Evolutionary conservation across 2,113 vertebrate genomes (phyloP).

Genomic region (Nanorana parkeri): DNA sequence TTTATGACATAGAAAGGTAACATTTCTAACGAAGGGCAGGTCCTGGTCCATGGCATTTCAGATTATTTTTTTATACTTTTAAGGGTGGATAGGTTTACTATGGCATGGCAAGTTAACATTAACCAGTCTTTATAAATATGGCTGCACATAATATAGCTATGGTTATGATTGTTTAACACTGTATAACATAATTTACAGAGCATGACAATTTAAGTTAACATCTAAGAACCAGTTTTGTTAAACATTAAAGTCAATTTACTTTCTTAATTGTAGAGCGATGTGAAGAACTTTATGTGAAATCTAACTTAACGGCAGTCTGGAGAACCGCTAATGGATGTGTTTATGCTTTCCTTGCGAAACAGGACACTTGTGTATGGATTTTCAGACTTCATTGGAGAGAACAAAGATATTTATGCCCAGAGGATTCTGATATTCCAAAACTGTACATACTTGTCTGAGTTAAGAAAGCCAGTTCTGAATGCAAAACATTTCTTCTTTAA

Average conservation of each 20-base stretch:
- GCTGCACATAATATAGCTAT: too few species aligned
- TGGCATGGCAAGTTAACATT: too few species aligned
- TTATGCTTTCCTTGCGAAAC: constrained; percentile 22
- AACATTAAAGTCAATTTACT: background rate
- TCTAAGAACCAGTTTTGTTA: background rate
- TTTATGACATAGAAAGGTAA: too few species aligned
- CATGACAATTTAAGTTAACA: too few species aligned
- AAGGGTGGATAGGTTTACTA: too few species aligned
- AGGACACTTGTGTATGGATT: constrained; percentile 30
- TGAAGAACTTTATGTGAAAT: background rate
- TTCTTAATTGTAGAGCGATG: background rate
- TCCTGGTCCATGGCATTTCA: too few species aligned
- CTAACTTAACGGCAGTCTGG: constrained; percentile 3
- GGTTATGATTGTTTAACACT: too few species aligned
- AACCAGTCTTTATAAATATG: too few species aligned
- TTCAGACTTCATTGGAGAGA: constrained; percentile 24
- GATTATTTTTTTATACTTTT: too few species aligned
- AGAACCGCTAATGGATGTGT: constrained; percentile 8
- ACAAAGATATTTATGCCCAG: constrained; percentile 37
- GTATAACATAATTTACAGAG: too few species aligned
- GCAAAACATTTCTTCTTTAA: constrained; percentile 1
- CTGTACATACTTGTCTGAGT: constrained; percentile 39
- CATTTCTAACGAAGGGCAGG: too few species aligned
- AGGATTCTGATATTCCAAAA: constrained; percentile 49
- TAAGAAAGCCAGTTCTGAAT: constrained; percentile 17